Evolutionary conservation across 2,888 invertebrate species (phyloP), one percentile per base, ranked within the genome.

Genomic region (Thymelicus sylvestris): DNA sequence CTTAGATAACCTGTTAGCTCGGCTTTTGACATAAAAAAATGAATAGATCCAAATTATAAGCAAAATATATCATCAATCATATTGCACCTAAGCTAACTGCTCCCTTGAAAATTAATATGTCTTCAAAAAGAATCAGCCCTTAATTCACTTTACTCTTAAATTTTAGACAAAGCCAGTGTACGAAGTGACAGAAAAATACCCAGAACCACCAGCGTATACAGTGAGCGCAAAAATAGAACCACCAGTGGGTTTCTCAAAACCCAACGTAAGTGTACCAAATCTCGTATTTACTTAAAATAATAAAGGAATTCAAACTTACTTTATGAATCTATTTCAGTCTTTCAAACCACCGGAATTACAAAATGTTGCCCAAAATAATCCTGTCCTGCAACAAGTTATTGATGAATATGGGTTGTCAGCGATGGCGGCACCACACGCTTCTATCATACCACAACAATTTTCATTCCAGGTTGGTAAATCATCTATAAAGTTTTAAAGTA

Each of bases 161-260:
- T 59, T 59, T 31, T 59, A 78, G 78, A 74, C 72, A 48, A 77
- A 86, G 76, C 82, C 85, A 44, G 81, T 84, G 1, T 92, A 92
- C 74, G 92, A 92, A 80, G 92, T 93, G 2, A 92, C 92, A 31
- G 92, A 93, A 74, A 90, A 88, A 73, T 86, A 85, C 68, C 76
- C 82, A 47, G 92, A 93, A 31, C 82, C 79, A 24, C 77, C 80
- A 13, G 73, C 83, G 41, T 87, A 83, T 72, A 86, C 85, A 55
- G 77, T 86, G 66, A 83, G 76, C 59, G 78, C 87, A 10, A 92
- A 88, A 77, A 83, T 92, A 50, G 87, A 88, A 77, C 73, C 83
- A 0, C 93, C 92, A n/a, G 80, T 86, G 68, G 92, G 91, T 80
- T 92, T 92, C 79, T 89, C 92, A 19, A 92, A 90, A 82, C 73